phyloP scores from a whole-genome alignment of 92 coral and sea anemone species.

The Micromussa lordhowensis region DNA sequence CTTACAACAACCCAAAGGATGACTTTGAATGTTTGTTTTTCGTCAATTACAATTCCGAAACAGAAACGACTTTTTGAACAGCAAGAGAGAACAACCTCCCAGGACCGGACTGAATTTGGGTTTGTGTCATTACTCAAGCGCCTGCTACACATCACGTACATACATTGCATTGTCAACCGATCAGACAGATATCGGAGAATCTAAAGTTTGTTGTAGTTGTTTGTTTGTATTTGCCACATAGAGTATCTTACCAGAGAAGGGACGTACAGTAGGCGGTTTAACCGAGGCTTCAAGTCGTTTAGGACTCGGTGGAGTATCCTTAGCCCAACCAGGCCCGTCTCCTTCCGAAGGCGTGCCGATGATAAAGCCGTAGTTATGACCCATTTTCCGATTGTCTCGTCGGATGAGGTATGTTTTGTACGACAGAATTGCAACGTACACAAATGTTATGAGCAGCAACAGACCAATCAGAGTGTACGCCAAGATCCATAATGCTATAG shows the following conservation, averaged over 20 bases:
- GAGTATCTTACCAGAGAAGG: conserved; percentile 49
- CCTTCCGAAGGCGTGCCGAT: conserved; percentile 37
- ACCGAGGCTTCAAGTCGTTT: conserved; percentile 68
- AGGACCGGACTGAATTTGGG: no score
- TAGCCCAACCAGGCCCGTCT: conserved; percentile 7
- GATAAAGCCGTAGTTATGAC: conserved; percentile 39
- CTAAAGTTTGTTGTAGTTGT: not conserved
- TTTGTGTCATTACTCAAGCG: no score
- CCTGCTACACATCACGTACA: no score
- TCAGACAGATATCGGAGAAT: no score
- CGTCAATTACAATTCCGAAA: no score
- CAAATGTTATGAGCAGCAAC: conserved; percentile 35
- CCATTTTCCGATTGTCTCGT: conserved; percentile 45
- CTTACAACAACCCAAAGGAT: no score
- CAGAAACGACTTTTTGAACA: no score
- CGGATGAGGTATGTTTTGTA: conserved; percentile 50
- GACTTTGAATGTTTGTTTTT: no score
- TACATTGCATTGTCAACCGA: no score
- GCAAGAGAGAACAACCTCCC: no score
- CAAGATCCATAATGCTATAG: conserved; percentile 54
- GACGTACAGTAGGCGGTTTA: conserved; percentile 60
- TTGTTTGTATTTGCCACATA: not conserved
- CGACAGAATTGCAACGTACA: conserved; percentile 55
- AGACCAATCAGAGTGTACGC: conserved; percentile 60
- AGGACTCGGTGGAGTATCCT: conserved; percentile 51